Percentiles rank a stretch among this genome's conserved stretches.
These are phyloP conservation scores for Cyprinella venusta DNA, from an alignment of 2,797 vertebrate genomes.

Conservation along the genomic window DNA sequence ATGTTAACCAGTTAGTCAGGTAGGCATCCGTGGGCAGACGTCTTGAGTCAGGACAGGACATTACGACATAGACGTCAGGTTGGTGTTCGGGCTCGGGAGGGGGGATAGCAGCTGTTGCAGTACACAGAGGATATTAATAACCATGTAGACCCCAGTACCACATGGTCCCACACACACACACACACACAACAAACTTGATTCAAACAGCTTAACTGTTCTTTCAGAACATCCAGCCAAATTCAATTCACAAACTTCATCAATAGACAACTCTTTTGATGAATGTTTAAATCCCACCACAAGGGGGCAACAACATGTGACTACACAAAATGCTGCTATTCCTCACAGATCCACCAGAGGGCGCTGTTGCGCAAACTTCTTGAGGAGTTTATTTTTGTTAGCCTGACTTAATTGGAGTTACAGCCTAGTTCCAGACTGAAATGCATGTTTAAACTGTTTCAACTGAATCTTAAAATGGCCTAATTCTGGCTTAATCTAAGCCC, in stretches of 20 bases:
- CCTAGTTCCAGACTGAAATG: neutral
- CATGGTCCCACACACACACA: neutral
- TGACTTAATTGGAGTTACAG: neutral
- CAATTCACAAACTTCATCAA: neutral
- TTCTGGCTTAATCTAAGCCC: too few species aligned
- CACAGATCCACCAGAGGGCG: conserved; percentile 33
- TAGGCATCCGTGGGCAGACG: conserved; percentile 29
- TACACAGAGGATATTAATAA: conserved; percentile 58
- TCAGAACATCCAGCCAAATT: conserved; percentile 3
- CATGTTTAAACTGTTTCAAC: neutral
- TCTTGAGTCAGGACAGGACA: conserved; percentile 25
- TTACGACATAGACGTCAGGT: neutral
- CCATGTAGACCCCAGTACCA: conserved; percentile 30
- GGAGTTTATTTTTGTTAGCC: neutral
- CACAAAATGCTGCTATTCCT: neutral
- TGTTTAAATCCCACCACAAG: conserved; percentile 8
- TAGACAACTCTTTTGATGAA: neutral
- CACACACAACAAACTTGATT: neutral
- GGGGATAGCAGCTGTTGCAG: conserved; percentile 53
- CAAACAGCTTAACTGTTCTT: neutral
- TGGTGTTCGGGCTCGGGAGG: neutral
- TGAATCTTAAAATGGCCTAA: neutral
- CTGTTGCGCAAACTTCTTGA: neutral
- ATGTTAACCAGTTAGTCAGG: conserved; percentile 15
- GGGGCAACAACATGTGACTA: neutral